Evolutionary conservation across 2,797 vertebrate genomes (phyloP), one percentile per base, ranked within the genome.

Genomic region (Ispidina lecontei): DNA sequence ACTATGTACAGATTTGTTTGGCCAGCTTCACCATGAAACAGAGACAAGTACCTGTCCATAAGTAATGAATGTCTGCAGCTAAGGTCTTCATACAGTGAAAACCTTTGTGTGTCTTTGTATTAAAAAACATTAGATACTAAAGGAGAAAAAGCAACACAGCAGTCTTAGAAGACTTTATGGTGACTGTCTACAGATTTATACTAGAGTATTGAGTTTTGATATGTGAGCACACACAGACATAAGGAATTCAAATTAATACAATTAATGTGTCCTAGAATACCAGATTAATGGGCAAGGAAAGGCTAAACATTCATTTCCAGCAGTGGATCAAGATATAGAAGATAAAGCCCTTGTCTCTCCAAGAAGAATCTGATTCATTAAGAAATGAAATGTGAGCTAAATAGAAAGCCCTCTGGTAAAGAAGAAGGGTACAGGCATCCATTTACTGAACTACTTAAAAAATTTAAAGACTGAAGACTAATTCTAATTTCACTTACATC

Each of bases 311-410:
- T 63, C 25, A 75, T 82, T 95, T 88, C 20, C 46, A 92, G 51
- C 15, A 84, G 72, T 8, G 8, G 91, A 64, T 64, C 49, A 87
- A 75, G 70, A 72, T 54, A 54, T 43, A 92, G 87, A 95, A 95
- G 59, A 76, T 70, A 84, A 95, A 94, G 41, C 46, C 68, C 46
- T 74, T 75, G 28, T 49, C 74, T 89, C 73, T 87, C 68, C 71
- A 39, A 84, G 64, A 92, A 96, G 63, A 93, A 65, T 11, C 10
- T 89, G 87, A 96, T 87, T 88, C 22, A 59, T 54, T 93, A 94
- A 96, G 39, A 95, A 95, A 96, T 93, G 4, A 96, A 94, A 97
- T 78, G 21, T 71, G 71, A 92, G 29, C 67, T 91, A 89, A 94
- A 85, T 39, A 79, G 84, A 95, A 96, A 94, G 67, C 85, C 78